A percentile compares a stretch with the other conserved stretches of the same genome.
Evolutionary conservation across 2,113 vertebrate genomes (phyloP).

Genomic region (Chamaea fasciata): DNA sequence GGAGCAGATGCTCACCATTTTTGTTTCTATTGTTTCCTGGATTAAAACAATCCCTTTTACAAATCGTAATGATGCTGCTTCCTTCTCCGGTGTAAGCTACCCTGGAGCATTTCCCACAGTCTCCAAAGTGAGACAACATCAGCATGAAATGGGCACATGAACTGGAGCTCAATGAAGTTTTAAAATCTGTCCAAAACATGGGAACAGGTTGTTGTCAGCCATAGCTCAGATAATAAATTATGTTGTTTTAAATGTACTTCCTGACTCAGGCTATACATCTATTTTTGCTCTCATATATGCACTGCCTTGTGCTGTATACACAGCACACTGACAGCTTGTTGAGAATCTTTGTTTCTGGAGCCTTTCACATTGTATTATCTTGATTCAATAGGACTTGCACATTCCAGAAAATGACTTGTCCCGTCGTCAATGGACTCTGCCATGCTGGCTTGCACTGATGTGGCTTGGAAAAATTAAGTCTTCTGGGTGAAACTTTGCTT

Average conservation of each 20-base stretch:
- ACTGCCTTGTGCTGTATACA: background rate
- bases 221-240: background rate
- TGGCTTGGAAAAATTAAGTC: background rate
- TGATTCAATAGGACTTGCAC: background rate
- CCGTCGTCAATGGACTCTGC: background rate
- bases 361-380: background rate
- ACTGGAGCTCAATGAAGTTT: background rate
- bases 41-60: background rate
- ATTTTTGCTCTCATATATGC: background rate
- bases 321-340: background rate
- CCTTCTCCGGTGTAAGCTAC: background rate
- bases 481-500: background rate
- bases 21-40: background rate
- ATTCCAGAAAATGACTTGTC: background rate
- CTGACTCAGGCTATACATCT: background rate
- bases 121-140: background rate
- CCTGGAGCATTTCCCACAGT: background rate
- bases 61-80: background rate
- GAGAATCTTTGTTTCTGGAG: background rate
- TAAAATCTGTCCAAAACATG: background rate
- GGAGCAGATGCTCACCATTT: background rate
- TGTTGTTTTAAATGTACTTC: background rate
- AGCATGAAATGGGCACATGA: background rate
- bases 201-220: background rate
- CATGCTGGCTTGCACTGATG: background rate